These are phyloP conservation scores for Cryptotis parvus DNA, from an alignment of 2,113 vertebrate genomes.

Conservation along the genomic window DNA sequence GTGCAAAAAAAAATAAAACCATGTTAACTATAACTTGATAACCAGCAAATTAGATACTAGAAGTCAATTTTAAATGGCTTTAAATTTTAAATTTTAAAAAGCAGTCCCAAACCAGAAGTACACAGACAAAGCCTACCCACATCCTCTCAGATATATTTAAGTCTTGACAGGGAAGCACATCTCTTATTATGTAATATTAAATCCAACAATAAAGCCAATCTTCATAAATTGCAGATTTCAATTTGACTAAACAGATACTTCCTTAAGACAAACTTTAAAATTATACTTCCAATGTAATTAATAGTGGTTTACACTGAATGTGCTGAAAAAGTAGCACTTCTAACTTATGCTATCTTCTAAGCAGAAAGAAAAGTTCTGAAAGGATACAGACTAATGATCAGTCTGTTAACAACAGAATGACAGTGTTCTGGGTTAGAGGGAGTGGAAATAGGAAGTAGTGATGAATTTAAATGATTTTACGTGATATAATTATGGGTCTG, in stretches of 20 bases:
- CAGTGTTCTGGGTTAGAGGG: not conserved
- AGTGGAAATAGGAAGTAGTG: not conserved
- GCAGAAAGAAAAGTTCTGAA: conserved; percentile 33
- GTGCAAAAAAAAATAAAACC: conserved; percentile 33
- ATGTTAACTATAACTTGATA: conserved; percentile 58
- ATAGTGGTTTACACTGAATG: conserved; percentile 15
- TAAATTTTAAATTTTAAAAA: conserved; percentile 42
- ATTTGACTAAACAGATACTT: conserved; percentile 35
- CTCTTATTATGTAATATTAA: conserved; percentile 21
- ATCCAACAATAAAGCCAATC: conserved; percentile 43
- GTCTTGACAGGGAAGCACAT: not conserved
- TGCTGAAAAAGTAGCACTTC: conserved; percentile 24
- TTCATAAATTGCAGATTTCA: conserved; percentile 5
- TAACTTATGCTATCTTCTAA: conserved; percentile 1
- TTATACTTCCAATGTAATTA: not conserved
- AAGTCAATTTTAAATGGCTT: conserved; percentile 50
- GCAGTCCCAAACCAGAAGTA: conserved; percentile 23
- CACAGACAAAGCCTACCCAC: not conserved
- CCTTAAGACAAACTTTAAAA: conserved; percentile 27
- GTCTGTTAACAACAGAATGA: not conserved
- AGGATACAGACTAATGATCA: not conserved
- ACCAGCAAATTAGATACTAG: conserved; percentile 45
- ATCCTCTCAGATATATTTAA: not conserved
- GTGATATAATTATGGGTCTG: not conserved
- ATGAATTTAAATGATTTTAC: conserved; percentile 3